These are phyloP conservation scores for Oxygymnocypris stewartii DNA, from an alignment of 2,113 vertebrate genomes.

Conservation along the genomic window DNA sequence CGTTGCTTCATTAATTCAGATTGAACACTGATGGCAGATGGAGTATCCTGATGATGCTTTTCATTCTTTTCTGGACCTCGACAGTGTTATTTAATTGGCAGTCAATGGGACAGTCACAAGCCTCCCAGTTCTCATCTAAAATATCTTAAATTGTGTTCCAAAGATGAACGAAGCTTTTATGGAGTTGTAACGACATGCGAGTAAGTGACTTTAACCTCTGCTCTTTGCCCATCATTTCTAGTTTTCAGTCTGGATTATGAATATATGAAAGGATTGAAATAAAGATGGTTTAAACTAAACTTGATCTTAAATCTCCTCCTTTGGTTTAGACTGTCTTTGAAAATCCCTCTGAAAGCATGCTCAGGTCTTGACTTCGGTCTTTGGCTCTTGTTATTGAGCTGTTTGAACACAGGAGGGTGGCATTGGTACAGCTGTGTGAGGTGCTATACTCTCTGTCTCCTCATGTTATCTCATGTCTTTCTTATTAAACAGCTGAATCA, in stretches of 20 bases:
- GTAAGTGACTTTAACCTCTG: neutral
- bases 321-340: neutral
- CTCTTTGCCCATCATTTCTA: neutral
- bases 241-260: neutral
- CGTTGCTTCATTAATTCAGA: no score
- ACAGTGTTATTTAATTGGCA: no score
- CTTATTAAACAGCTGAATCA: neutral
- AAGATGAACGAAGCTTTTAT: no score
- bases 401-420: slow-evolving; percentile 26
- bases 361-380: neutral
- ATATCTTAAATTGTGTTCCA: no score
- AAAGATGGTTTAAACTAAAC: neutral
- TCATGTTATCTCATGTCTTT: neutral
- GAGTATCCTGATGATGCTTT: no score
- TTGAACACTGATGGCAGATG: no score
- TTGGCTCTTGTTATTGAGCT: neutral
- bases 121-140: no score
- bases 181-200: no score
- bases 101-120: no score
- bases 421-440: slow-evolving; percentile 25
- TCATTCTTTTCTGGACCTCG: no score
- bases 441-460: neutral
- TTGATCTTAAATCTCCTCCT: neutral
- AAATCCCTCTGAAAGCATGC: neutral
- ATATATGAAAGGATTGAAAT: neutral